Conservation (phyloP, 1,140 invertebrate species). For the Bombus affinis region DNA sequence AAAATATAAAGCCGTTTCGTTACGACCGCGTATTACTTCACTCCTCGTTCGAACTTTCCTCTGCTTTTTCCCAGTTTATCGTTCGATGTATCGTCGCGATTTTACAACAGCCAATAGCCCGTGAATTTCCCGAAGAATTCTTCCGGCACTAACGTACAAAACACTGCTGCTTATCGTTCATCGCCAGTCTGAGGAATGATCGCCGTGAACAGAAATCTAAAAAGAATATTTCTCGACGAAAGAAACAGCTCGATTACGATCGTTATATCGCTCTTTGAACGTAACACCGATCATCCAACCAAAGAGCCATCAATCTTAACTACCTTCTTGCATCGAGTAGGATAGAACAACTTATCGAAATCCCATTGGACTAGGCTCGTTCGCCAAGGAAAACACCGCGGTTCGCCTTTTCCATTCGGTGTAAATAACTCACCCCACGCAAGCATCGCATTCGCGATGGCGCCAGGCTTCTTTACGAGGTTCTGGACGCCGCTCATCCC, state of each 20-base stretch:
- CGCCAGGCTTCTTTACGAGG: constrained; percentile 78
- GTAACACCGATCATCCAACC: constrained; percentile 21
- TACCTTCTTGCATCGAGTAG: neutral
- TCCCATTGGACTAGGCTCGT: constrained; percentile 41
- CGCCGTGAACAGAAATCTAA: neutral
- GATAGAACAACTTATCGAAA: constrained; percentile 42
- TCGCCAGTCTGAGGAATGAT: neutral
- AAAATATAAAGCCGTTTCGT: constrained; percentile 2
- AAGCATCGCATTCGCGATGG: constrained; percentile 74
- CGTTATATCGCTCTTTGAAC: constrained; percentile 14
- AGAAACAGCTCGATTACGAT: constrained; percentile 5
- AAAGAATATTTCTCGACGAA: constrained; percentile 7
- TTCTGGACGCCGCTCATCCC: constrained; percentile 51
- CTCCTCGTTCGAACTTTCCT: neutral
- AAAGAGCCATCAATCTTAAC: constrained; percentile 37
- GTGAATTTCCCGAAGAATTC: neutral
- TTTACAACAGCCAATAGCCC: neutral
- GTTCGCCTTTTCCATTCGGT: constrained; percentile 55
- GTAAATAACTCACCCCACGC: constrained; percentile 77
- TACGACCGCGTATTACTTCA: neutral
- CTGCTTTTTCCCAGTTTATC: neutral
- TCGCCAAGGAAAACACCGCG: constrained; percentile 40
- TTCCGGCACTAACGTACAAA: neutral
- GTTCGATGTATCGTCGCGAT: neutral
- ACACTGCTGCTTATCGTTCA: neutral